phyloP scores from a whole-genome alignment of 2,797 vertebrate genomes.

The Thaleichthys pacificus region DNA sequence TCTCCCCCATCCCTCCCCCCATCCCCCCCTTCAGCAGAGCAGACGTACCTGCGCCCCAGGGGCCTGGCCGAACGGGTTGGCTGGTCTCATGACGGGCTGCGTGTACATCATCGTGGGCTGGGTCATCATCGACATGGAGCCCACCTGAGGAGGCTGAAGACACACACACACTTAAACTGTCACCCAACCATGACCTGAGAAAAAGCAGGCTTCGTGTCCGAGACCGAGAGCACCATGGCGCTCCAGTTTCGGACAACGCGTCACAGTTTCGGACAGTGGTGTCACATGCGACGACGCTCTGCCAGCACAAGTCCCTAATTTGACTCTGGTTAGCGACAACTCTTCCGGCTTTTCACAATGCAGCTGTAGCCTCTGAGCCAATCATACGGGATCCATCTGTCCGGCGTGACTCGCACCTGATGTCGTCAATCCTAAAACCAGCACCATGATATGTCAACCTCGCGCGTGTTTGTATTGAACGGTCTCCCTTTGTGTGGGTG shows the following conservation, averaged over 20 bases:
- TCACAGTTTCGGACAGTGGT: no score
- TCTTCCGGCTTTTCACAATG: no score
- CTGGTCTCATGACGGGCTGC: constrained; percentile 91
- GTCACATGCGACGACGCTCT: no score
- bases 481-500: not conserved
- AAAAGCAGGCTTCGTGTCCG: no score
- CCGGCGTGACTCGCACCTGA: not conserved
- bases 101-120: constrained; percentile 94
- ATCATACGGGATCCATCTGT: not conserved
- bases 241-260: no score
- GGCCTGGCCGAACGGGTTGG: constrained; percentile 89
- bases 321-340: constrained; percentile 20
- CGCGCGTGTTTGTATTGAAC: not conserved
- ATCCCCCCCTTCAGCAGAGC: not conserved
- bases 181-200: no score
- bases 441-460: not conserved
- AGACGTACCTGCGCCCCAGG: constrained; percentile 87
- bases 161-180: not conserved
- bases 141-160: constrained; percentile 84
- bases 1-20: not conserved
- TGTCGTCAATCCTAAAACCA: not conserved
- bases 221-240: no score
- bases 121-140: constrained; percentile 87
- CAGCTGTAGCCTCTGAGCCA: no score
- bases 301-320: not conserved